Evolutionary conservation across 2,888 invertebrate species (phyloP).

Genomic region (Acanthococcus lagerstroemiae): DNA sequence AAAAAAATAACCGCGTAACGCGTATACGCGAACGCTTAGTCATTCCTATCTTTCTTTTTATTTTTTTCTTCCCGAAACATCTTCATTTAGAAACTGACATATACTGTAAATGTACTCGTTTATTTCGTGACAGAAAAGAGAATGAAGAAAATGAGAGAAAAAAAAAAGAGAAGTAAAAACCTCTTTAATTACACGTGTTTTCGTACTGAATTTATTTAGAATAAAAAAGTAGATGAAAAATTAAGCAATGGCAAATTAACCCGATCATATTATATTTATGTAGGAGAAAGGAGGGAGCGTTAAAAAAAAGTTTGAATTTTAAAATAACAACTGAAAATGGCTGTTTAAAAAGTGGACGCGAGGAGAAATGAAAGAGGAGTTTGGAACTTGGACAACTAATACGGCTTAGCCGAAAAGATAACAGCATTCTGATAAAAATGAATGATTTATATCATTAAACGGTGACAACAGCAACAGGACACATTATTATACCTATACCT

Average conservation of each 20-base stretch:
- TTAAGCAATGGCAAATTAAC: too few relatives aligned
- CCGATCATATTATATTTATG: not conserved
- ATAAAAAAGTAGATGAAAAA: not conserved
- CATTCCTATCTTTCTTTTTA: too few relatives aligned
- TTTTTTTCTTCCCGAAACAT: too few relatives aligned
- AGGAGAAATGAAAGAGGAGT: not conserved
- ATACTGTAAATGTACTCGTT: too few relatives aligned
- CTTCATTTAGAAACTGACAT: not conserved
- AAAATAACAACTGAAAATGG: not conserved
- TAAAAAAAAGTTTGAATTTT: not conserved
- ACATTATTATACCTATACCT: slow-evolving; percentile 24
- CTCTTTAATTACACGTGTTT: not conserved
- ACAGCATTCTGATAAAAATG: slow-evolving; percentile 27
- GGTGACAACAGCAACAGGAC: slow-evolving; percentile 30
- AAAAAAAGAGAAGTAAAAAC: not conserved
- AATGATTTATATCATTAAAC: slow-evolving; percentile 30
- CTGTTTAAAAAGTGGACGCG: not conserved
- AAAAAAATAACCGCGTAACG: not conserved
- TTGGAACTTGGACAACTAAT: slow-evolving; percentile 3
- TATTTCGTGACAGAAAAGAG: too few relatives aligned
- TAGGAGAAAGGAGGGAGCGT: not conserved
- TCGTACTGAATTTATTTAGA: not conserved
- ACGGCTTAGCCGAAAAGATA: slow-evolving; percentile 23
- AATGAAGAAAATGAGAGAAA: too few relatives aligned
- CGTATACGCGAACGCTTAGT: not conserved